Conservation (phyloP, 2,888 invertebrate species). For the Taphrorychus bicolor region DNA sequence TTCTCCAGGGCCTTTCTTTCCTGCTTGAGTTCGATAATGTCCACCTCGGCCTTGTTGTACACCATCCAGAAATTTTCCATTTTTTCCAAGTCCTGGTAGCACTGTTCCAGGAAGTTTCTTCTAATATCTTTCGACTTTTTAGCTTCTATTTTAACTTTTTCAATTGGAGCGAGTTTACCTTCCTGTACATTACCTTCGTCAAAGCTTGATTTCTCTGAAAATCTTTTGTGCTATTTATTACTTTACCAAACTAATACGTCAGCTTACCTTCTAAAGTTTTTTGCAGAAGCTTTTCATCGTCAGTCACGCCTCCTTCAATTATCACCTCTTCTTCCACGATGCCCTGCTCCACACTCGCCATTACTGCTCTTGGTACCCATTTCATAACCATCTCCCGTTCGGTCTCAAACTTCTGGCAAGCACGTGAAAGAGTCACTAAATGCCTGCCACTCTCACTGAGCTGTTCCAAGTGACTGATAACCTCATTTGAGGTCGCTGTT, state of each 20-base stretch:
- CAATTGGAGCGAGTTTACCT: background rate
- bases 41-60: conserved; percentile 61
- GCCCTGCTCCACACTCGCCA: background rate
- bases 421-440: conserved; percentile 62
- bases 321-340: background rate
- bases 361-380: conserved; percentile 41
- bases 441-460: conserved; percentile 62
- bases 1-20: conserved; percentile 58
- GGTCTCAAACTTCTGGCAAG: conserved; percentile 67
- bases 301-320: conserved; percentile 11
- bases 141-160: background rate
- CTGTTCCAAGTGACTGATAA: conserved; percentile 59
- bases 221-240: no score
- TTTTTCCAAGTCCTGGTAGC: conserved; percentile 48
- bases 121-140: conserved; percentile 1
- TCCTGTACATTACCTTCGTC: no score
- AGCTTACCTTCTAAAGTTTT: conserved; percentile 1
- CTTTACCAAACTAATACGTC: no score
- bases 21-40: conserved; percentile 57
- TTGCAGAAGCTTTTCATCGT: conserved; percentile 31
- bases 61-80: conserved; percentile 64
- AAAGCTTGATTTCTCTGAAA: no score
- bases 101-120: conserved; percentile 37
- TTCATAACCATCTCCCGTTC: conserved; percentile 59
- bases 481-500: conserved; percentile 57